Conservation (phyloP, 2,797 vertebrate genomes). For the Acrocephalus scirpaceus region DNA sequence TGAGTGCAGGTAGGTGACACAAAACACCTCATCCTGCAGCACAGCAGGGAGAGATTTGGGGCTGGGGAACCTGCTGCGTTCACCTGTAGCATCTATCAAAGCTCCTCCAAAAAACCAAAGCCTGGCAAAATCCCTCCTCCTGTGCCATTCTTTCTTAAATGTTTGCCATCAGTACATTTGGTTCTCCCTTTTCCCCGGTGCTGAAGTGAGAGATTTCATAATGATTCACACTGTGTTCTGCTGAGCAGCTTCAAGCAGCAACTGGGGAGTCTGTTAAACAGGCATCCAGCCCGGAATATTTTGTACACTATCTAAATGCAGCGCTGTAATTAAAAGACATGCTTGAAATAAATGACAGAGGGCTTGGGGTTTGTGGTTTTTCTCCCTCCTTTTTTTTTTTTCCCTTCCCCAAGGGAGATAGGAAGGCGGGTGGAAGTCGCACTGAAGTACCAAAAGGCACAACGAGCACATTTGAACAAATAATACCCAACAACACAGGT, state of each 20-base stretch:
- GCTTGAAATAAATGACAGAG: conserved; percentile 45
- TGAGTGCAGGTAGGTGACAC: neutral
- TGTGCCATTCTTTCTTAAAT: neutral
- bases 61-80: neutral
- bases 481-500: neutral
- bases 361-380: neutral
- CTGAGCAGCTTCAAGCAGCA: conserved; percentile 5
- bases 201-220: conserved; percentile 46
- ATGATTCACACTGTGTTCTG: conserved; percentile 61
- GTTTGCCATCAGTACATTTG: conserved; percentile 53
- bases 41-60: fast-evolving
- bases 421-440: neutral
- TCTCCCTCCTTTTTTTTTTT: fast-evolving
- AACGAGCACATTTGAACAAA: conserved; percentile 32
- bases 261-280: conserved; percentile 50
- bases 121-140: conserved; percentile 22
- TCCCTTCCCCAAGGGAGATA: neutral
- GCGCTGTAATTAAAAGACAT: conserved; percentile 52
- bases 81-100: neutral
- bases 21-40: neutral
- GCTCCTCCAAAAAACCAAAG: neutral
- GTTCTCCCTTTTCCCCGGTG: conserved; percentile 25
- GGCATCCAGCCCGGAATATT: conserved; percentile 44
- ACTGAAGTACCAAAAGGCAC: neutral
- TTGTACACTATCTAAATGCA: conserved; percentile 45